Conservation (phyloP, 1,140 invertebrate species). For the Orius laevigatus region DNA sequence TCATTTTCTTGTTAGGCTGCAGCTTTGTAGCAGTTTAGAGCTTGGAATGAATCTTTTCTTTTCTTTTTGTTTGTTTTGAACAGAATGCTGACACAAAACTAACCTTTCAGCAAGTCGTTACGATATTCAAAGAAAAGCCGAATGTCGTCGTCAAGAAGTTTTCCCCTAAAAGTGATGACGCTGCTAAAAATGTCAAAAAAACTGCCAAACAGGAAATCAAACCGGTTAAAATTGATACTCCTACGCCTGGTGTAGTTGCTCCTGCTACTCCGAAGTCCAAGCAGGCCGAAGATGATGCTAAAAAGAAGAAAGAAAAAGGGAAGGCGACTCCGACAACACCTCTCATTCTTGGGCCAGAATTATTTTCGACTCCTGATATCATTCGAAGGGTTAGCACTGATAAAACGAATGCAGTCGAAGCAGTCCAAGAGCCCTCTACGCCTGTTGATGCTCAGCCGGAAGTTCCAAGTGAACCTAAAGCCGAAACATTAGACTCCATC, state of each 20-base stretch:
- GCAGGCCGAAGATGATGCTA: neutral
- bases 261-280: neutral
- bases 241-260: neutral
- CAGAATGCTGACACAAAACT: too few relatives aligned
- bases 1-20: too few relatives aligned
- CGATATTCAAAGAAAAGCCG: too few relatives aligned
- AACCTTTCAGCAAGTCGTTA: too few relatives aligned
- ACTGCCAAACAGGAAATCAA: neutral
- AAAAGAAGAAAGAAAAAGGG: conserved; percentile 21
- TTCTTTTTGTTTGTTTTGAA: too few relatives aligned
- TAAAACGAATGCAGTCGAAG: conserved; percentile 18
- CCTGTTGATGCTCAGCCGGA: conserved; percentile 6
- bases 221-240: too few relatives aligned
- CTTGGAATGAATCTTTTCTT: too few relatives aligned
- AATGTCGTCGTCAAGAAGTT: too few relatives aligned
- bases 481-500: neutral
- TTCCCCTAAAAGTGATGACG: neutral
- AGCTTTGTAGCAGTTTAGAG: too few relatives aligned
- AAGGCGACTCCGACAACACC: conserved; percentile 12
- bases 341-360: conserved; percentile 33
- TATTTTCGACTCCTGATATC: conserved; percentile 63
- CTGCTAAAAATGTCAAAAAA: neutral
- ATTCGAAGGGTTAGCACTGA: conserved; percentile 40
- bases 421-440: conserved; percentile 12
- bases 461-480: neutral